A percentile compares a stretch with the other conserved stretches of the same genome.
Conservation (phyloP, 2,797 vertebrate genomes). For the Pseudomugil tenellus region DNA sequence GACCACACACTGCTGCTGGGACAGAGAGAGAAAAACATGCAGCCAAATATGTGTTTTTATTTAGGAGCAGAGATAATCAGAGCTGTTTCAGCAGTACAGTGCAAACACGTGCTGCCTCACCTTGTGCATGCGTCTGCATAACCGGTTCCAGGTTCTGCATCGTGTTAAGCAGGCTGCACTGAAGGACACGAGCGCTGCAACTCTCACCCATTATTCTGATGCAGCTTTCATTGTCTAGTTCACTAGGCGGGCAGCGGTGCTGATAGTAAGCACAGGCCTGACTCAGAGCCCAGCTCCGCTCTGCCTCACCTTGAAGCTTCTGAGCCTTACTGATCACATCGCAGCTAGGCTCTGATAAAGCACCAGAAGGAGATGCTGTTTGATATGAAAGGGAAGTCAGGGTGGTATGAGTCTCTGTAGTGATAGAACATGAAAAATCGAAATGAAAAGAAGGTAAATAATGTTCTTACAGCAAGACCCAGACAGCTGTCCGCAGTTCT, state of each 20-base stretch:
- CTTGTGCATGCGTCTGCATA: slow-evolving; percentile 75
- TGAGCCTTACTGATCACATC: slow-evolving; percentile 83
- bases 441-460: not conserved
- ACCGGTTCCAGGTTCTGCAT: slow-evolving; percentile 84
- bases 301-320: slow-evolving; percentile 75
- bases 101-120: slow-evolving; percentile 51
- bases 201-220: slow-evolving; percentile 83
- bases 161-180: slow-evolving; percentile 84
- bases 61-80: not conserved
- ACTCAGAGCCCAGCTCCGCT: slow-evolving; percentile 88
- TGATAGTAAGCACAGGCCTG: slow-evolving; percentile 87
- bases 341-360: slow-evolving; percentile 83
- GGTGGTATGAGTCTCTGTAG: not conserved
- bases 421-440: not conserved
- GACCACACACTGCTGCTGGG: slow-evolving; percentile 88
- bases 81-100: not conserved
- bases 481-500: slow-evolving; percentile 83
- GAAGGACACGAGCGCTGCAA: slow-evolving; percentile 84
- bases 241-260: slow-evolving; percentile 76
- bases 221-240: slow-evolving; percentile 76
- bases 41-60: slow-evolving; percentile 5
- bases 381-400: not conserved
- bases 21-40: slow-evolving; percentile 18
- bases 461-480: slow-evolving; percentile 77
- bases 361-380: slow-evolving; percentile 63